These are phyloP conservation scores for Decapterus maruadsi DNA, from an alignment of 2,797 vertebrate species.

Conservation along the genomic window DNA sequence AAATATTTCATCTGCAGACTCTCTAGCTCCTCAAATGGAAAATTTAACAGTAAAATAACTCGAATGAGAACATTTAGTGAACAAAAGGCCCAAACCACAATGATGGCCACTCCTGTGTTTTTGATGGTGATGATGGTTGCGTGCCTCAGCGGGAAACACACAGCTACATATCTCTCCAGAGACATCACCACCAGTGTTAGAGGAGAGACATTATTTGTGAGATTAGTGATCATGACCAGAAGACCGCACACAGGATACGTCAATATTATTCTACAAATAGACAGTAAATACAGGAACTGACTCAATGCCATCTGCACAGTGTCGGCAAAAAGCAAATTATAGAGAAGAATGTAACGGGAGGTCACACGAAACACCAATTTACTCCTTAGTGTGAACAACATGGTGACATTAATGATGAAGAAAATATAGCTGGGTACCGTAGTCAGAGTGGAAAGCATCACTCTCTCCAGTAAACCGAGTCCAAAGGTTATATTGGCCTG, in stretches of 20 bases:
- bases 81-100: slow-evolving; percentile 61
- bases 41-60: slow-evolving; percentile 31
- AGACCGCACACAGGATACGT: slow-evolving; percentile 42
- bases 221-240: slow-evolving; percentile 17
- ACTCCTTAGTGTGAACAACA: slow-evolving; percentile 62
- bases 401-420: slow-evolving; percentile 60
- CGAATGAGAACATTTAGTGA: slow-evolving; percentile 31
- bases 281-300: slow-evolving; percentile 40
- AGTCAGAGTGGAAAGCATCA: background rate
- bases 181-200: slow-evolving; percentile 80
- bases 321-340: background rate
- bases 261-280: slow-evolving; percentile 3
- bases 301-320: background rate
- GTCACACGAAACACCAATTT: background rate
- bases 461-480: background rate
- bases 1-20: slow-evolving; percentile 24
- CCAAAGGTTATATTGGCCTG: too few relatives aligned
- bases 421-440: slow-evolving; percentile 40
- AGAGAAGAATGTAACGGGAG: background rate
- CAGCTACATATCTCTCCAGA: slow-evolving; percentile 79
- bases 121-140: slow-evolving; percentile 63
- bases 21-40: slow-evolving; percentile 19
- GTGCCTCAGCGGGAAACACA: slow-evolving; percentile 77
- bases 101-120: slow-evolving; percentile 55
- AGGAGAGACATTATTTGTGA: slow-evolving; percentile 57